A percentile compares a stretch with the other conserved stretches of the same genome.
These are phyloP conservation scores for Lithophane leautieri DNA, from an alignment of 2,888 invertebrate genomes.

Conservation along the genomic window DNA sequence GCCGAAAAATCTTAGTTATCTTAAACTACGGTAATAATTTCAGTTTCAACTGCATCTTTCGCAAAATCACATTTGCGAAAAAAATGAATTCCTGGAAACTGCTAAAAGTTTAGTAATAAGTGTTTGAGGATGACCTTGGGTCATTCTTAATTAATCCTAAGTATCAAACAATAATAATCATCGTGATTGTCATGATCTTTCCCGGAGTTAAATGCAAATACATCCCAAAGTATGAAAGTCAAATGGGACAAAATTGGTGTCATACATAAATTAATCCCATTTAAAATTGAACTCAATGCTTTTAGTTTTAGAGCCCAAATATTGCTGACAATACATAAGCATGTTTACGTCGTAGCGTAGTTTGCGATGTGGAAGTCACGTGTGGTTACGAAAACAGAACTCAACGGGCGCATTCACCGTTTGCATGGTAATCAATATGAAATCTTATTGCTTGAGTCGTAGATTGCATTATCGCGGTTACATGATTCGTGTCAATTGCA, in stretches of 20 bases:
- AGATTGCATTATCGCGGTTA: conserved; percentile 53
- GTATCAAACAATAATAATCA: neutral
- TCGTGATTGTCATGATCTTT: neutral
- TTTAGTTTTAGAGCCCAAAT: conserved; percentile 43
- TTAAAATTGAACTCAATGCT: conserved; percentile 34
- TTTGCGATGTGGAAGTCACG: conserved; percentile 64
- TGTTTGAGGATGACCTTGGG: neutral
- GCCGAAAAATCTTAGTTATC: no score
- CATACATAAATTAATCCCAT: conserved; percentile 17
- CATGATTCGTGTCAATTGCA: conserved; percentile 13
- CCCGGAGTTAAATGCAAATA: conserved; percentile 2
- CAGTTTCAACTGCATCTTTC: neutral
- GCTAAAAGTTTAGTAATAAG: no score
- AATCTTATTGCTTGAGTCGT: conserved; percentile 48
- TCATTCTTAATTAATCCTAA: neutral
- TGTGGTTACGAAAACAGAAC: conserved; percentile 52
- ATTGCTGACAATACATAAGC: conserved; percentile 24
- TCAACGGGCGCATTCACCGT: conserved; percentile 50
- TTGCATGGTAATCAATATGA: conserved; percentile 38
- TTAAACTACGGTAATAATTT: neutral
- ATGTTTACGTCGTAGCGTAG: conserved; percentile 44
- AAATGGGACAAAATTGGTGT: conserved; percentile 40
- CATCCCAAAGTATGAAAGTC: conserved; percentile 31
- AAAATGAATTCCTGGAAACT: no score
- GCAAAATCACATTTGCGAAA: neutral